A percentile compares a stretch with the other conserved stretches of the same genome.
Conservation (phyloP, 92 coral and sea anemone genomes). For the Epizoanthus illoricatus region DNA sequence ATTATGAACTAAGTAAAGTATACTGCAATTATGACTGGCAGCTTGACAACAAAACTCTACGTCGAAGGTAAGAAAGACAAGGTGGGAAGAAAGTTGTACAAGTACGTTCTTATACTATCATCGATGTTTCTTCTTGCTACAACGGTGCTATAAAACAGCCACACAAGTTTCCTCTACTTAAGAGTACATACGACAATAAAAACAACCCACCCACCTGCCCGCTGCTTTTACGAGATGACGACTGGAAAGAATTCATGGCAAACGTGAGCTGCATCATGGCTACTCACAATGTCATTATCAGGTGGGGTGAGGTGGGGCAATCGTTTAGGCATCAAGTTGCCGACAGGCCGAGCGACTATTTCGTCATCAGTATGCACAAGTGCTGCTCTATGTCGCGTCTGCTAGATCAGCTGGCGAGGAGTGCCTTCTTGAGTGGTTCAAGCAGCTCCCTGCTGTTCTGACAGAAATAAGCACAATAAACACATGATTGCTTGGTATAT, state of each 20-base stretch:
- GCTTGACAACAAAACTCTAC: too few relatives aligned
- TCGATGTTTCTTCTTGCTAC: slow-evolving; percentile 20
- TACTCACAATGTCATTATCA: neutral
- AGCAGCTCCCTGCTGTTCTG: neutral
- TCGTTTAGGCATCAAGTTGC: slow-evolving; percentile 1
- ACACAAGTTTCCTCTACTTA: slow-evolving; percentile 10
- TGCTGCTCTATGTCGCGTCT: slow-evolving; percentile 6
- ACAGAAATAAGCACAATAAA: neutral
- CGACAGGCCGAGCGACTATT: slow-evolving; percentile 13
- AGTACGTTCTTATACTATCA: slow-evolving; percentile 12
- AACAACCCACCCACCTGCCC: too few relatives aligned
- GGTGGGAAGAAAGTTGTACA: slow-evolving; percentile 8
- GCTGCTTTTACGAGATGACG: neutral
- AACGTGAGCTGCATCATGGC: slow-evolving; percentile 5
- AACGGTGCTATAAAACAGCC: slow-evolving; percentile 16
- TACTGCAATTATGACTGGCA: too few relatives aligned
- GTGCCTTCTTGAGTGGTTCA: neutral
- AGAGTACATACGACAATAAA: neutral
- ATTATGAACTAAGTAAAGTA: too few relatives aligned
- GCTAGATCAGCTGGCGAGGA: slow-evolving; percentile 12
- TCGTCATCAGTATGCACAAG: slow-evolving; percentile 12
- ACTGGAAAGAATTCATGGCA: slow-evolving; percentile 12
- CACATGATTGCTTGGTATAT: neutral
- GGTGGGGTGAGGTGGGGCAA: slow-evolving; percentile 1
- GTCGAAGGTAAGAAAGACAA: too few relatives aligned